These are phyloP conservation scores for Chrysopilus asiliformis DNA, from an alignment of 2,888 invertebrate genomes.

Conservation along the genomic window DNA sequence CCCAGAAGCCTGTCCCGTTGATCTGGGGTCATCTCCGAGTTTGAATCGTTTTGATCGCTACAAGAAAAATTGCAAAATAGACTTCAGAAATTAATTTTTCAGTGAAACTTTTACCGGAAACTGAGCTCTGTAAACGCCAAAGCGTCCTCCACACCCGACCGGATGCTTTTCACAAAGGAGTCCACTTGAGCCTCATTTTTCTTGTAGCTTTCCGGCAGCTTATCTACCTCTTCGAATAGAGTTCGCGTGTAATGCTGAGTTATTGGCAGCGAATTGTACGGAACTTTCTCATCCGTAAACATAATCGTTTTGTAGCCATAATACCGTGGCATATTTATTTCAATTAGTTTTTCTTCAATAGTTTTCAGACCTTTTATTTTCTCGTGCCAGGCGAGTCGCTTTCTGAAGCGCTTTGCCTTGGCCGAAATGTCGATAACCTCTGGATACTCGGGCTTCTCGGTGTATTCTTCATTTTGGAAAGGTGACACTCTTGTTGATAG, in stretches of 20 bases:
- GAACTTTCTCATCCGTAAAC: constrained; percentile 44
- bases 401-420: constrained; percentile 38
- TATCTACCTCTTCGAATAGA: constrained; percentile 44
- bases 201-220: constrained; percentile 44
- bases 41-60: constrained; percentile 10
- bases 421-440: constrained; percentile 47
- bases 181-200: constrained; percentile 37
- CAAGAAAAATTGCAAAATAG: no score
- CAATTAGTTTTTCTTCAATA: constrained; percentile 73
- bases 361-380: constrained; percentile 51
- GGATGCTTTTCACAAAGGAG: constrained; percentile 40
- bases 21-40: constrained; percentile 13
- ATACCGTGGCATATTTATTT: constrained; percentile 67
- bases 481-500: constrained; percentile 6
- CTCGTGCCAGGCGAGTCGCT: constrained; percentile 39
- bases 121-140: constrained; percentile 47
- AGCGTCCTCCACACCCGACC: constrained; percentile 47
- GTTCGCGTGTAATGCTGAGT: constrained; percentile 69
- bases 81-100: no score
- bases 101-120: constrained; percentile 40
- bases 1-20: constrained; percentile 23
- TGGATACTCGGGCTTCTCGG: constrained; percentile 39
- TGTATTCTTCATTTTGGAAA: constrained; percentile 26
- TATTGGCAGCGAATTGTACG: constrained; percentile 55
- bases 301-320: constrained; percentile 60